A percentile compares a stretch with the other conserved stretches of the same genome.
Evolutionary conservation across 1,140 invertebrate genomes (phyloP).

Genomic region (Fragariocoptes setiger): DNA sequence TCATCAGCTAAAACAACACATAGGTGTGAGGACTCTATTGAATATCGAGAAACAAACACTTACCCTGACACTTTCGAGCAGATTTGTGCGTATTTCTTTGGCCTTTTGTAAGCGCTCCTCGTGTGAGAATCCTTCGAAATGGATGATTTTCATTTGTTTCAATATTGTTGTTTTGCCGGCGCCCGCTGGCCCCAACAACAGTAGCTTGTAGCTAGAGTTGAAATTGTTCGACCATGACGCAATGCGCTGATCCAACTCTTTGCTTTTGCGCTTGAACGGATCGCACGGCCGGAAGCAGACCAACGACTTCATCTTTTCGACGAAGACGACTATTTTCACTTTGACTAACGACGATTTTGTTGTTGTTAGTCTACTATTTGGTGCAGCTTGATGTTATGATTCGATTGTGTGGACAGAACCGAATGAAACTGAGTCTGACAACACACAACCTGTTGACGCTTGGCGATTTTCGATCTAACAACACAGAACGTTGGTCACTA

Average conservation of each 20-base stretch:
- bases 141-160: conserved; percentile 47
- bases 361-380: too few relatives aligned
- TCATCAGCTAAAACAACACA: too few relatives aligned
- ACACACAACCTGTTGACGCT: too few relatives aligned
- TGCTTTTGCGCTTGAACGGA: background rate
- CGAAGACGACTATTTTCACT: too few relatives aligned
- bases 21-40: too few relatives aligned
- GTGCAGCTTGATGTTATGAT: too few relatives aligned
- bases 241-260: background rate
- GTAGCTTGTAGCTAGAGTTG: background rate
- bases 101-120: conserved; percentile 28
- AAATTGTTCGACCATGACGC: background rate
- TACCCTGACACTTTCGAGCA: conserved; percentile 29
- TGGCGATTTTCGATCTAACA: too few relatives aligned
- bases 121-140: conserved; percentile 31
- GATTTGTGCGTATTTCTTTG: conserved; percentile 27
- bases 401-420: too few relatives aligned
- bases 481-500: too few relatives aligned
- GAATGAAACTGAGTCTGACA: too few relatives aligned
- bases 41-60: too few relatives aligned
- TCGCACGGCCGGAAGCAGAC: background rate
- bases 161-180: conserved; percentile 37
- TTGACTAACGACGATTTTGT: too few relatives aligned
- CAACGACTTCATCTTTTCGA: background rate
- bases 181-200: background rate